These are phyloP conservation scores for Aythya baeri DNA, from an alignment of 2,113 vertebrate genomes.

Conservation along the genomic window DNA sequence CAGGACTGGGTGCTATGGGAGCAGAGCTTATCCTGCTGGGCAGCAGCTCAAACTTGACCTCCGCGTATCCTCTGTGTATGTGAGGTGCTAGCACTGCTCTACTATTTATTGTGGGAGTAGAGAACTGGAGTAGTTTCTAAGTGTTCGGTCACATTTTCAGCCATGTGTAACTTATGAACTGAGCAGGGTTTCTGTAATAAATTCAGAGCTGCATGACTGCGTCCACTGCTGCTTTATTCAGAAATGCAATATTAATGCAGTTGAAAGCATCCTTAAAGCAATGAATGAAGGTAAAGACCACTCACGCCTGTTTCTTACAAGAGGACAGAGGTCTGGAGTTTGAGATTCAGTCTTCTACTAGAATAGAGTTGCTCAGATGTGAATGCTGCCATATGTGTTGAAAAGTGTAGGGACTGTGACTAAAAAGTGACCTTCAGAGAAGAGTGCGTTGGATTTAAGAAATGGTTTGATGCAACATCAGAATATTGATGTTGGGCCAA, in stretches of 20 bases:
- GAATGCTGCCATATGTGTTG: background rate
- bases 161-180: background rate
- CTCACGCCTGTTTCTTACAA: background rate
- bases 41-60: background rate
- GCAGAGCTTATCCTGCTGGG: background rate
- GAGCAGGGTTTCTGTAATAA: background rate
- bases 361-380: background rate
- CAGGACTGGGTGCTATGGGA: background rate
- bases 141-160: background rate
- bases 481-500: background rate
- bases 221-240: background rate
- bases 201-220: background rate
- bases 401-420: fast-evolving
- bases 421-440: background rate
- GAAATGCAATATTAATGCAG: background rate
- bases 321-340: background rate
- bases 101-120: background rate
- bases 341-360: background rate
- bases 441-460: background rate
- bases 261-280: background rate
- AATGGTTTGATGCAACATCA: background rate
- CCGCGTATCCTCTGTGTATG: fast-evolving
- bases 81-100: background rate
- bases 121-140: background rate
- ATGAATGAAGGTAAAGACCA: background rate